Conservation (phyloP, 64 coral and sea anemone species). For the Hydrozoanthus tunicans region DNA sequence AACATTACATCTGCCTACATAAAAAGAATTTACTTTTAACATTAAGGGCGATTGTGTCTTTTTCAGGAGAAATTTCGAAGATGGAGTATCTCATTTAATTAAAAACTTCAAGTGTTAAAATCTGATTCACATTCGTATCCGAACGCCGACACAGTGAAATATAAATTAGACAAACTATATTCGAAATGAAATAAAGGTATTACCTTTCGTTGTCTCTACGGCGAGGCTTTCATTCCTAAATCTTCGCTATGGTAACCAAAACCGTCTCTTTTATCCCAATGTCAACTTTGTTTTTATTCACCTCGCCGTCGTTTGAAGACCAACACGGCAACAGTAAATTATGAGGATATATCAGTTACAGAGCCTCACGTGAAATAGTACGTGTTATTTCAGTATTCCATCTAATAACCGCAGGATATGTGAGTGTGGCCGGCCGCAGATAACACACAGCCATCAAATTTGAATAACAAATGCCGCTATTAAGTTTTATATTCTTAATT, state of each 20-base stretch:
- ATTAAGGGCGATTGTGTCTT: not conserved
- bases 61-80: not conserved
- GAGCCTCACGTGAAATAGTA: conserved; percentile 30
- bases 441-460: conserved; percentile 48
- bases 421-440: conserved; percentile 11
- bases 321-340: not conserved
- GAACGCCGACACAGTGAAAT: not conserved
- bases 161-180: conserved; percentile 30
- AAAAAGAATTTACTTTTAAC: not conserved
- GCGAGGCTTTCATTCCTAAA: conserved; percentile 10
- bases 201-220: conserved; percentile 30
- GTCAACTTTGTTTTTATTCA: not conserved
- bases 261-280: not conserved
- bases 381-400: conserved; percentile 15
- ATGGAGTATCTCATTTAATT: not conserved
- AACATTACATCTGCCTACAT: not conserved
- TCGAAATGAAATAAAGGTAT: conserved; percentile 24
- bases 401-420: conserved; percentile 47
- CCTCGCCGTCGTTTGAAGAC: not conserved
- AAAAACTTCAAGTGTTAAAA: conserved; percentile 14
- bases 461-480: conserved; percentile 50
- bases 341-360: conserved; percentile 2
- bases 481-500: conserved; percentile 25
- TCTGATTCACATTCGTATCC: conserved; percentile 2
- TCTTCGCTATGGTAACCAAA: conserved; percentile 9